Base-by-base conservation (phyloP, 1,140 invertebrate species). In the Pomacea maculata region DNA sequence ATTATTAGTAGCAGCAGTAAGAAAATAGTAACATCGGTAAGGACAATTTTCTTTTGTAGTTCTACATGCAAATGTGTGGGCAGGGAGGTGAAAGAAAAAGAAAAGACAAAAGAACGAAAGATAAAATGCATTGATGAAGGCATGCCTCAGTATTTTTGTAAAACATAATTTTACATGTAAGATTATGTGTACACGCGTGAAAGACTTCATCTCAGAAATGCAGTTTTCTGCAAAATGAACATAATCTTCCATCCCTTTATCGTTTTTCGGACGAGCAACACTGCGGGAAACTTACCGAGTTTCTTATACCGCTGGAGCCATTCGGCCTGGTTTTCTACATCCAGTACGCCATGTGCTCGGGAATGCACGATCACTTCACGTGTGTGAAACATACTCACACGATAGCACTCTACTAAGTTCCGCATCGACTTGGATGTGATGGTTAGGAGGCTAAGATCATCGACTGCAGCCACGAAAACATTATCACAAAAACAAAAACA, bases 361-460 rank as follows among this genome's bases (percentile, higher is more conserved):
- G 81, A 76, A 54, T 85, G 79, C 17, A 83, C 76, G 12, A 83
- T 68, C 55, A 80, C 64, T 45, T 85, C 84, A 17, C 75, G 77
- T 19, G 82, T 67, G 6, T 80, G 65, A 15, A 85, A 86, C 71
- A 80, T 80, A 11, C 87, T 84, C 21, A 85, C 85, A 76, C 87
- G 85, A 80, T 88, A 91, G 21, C 88, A 85, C 83, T 91, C 90
- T 25, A 90, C 85, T 65, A 90, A 64, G 83, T 91, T 90, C 73
- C 90, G 86, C 86, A 91, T 88, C 15, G 82, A 77, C 81, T 91
- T 91, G 70, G 90, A 91, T 73, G 87, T 85, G 21, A 91, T 89
- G 15, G 90, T 88, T 76, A 91, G 72, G 65, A 88, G 81, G 79
- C 90, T 91, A 45, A 91, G 77, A 70, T 91, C 89, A 80, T 89